phyloP scores from a whole-genome alignment of 1,140 invertebrate species.

The Drosophila virilis region DNA sequence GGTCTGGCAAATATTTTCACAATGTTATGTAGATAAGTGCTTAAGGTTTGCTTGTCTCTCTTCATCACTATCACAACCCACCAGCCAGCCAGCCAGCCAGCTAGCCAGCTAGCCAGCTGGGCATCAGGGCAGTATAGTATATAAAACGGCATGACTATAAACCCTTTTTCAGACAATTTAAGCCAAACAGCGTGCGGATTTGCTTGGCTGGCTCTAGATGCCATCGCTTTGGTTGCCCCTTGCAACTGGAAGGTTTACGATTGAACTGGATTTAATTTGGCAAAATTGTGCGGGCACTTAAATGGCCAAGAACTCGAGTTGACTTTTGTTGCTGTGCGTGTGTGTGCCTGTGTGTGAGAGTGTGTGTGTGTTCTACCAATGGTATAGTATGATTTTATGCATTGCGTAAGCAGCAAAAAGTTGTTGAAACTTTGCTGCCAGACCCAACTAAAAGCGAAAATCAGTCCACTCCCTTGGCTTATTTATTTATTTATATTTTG shows the following conservation, averaged over 20 bases:
- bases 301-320: slow-evolving; percentile 71
- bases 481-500: slow-evolving; percentile 59
- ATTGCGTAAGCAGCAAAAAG: slow-evolving; percentile 39
- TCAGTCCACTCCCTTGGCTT: slow-evolving; percentile 24
- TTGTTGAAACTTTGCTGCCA: slow-evolving; percentile 18
- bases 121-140: slow-evolving; percentile 33
- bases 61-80: neutral
- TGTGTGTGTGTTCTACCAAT: slow-evolving; percentile 10
- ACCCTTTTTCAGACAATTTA: slow-evolving; percentile 82
- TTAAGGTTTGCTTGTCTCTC: slow-evolving; percentile 47
- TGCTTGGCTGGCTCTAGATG: slow-evolving; percentile 45
- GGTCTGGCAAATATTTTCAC: slow-evolving; percentile 63
- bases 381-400: slow-evolving; percentile 30
- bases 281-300: slow-evolving; percentile 72
- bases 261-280: slow-evolving; percentile 76
- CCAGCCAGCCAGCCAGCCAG: too few species aligned
- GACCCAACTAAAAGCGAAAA: neutral
- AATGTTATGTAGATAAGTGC: slow-evolving; percentile 76
- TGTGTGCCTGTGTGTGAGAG: neutral
- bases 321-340: slow-evolving; percentile 13
- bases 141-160: slow-evolving; percentile 81
- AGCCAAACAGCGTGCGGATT: slow-evolving; percentile 73
- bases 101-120: neutral
- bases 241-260: slow-evolving; percentile 69
- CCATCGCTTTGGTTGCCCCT: slow-evolving; percentile 13